Evolutionary conservation across 2,113 vertebrate species (phyloP), one percentile per base, ranked within the genome.

Genomic region (Triplophysa dalaica): DNA sequence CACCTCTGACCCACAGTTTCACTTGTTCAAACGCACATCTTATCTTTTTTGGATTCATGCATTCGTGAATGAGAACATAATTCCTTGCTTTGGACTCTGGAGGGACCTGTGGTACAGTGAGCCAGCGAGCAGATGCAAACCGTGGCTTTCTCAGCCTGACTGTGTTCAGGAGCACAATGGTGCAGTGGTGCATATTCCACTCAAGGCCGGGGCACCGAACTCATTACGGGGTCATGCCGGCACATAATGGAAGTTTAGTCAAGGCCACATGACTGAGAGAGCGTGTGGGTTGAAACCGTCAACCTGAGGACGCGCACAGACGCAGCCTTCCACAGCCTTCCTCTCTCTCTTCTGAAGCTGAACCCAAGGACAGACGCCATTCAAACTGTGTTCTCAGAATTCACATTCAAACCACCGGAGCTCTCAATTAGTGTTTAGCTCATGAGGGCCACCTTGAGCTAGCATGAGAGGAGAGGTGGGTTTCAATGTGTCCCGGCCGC

Each of bases 361-460:
- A 79, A 87, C 84, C 88, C 91, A 91, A 91, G 90, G 90, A 85
- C 67, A 79, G 70, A 75, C 62, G 81, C 77, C 83, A 89, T 87
- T 92, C 90, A 91, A 76, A 64, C 85, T 50, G 80, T 19, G 83
- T 86, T 86, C 89, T 87, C 85, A 87, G 69, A 86, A 82, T 82
- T 86, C 87, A 70, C 87, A 85, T 86, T 86, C 87, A 89, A 89
- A 85, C 85, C 84, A 81, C 81, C 82, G 79, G 83, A 84, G 84
- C 85, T 87, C 90, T 90, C 89, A 92, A 89, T 90, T 89, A 91
- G 89, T 88, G 85, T 91, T 92, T 91, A 89, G 90, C 89, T 92
- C 88, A 90, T 88, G 87, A 90, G 88, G 89, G 88, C 86, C 87
- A 89, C 86, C 87, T 89, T 84, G 84, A 79, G 81, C 84, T 85